A percentile compares a stretch with the other conserved stretches of the same genome.
These are phyloP conservation scores for Helobdella robusta DNA, from an alignment of 2,888 invertebrate species.

Conservation along the genomic window DNA sequence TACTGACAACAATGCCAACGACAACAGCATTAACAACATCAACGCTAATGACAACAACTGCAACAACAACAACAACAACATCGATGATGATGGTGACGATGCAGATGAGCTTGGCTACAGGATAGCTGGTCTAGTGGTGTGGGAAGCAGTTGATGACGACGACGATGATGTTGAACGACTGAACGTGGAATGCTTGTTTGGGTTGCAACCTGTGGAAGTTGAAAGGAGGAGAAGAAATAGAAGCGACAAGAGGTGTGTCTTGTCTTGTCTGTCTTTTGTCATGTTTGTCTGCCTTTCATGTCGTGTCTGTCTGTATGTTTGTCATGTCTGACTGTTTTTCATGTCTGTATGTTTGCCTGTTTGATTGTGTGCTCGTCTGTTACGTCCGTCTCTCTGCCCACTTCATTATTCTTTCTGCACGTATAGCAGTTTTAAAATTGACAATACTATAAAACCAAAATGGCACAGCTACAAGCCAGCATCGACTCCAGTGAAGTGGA, in stretches of 20 bases:
- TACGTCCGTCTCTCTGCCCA: neutral
- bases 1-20: neutral
- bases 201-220: slow-evolving; percentile 7
- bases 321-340: too few species aligned
- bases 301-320: too few species aligned
- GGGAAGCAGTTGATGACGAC: slow-evolving; percentile 14
- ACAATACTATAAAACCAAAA: too few species aligned
- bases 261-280: too few species aligned
- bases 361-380: too few species aligned
- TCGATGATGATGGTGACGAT: too few species aligned
- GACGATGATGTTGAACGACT: neutral
- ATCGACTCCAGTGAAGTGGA: too few species aligned
- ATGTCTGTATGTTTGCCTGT: too few species aligned
- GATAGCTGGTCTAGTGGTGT: slow-evolving; percentile 19
- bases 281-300: too few species aligned
- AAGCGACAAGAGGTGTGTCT: neutral
- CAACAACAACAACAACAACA: neutral
- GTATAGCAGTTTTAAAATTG: too few species aligned
- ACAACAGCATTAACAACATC: neutral
- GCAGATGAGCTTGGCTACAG: neutral
- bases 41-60: neutral
- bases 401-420: too few species aligned
- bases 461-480: too few species aligned
- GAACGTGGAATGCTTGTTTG: slow-evolving; percentile 11
- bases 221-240: slow-evolving; percentile 10